Percentiles rank a stretch among this genome's conserved stretches.
These are phyloP conservation scores for Macropodus opercularis DNA, from an alignment of 2,797 vertebrate species.

Conservation along the genomic window DNA sequence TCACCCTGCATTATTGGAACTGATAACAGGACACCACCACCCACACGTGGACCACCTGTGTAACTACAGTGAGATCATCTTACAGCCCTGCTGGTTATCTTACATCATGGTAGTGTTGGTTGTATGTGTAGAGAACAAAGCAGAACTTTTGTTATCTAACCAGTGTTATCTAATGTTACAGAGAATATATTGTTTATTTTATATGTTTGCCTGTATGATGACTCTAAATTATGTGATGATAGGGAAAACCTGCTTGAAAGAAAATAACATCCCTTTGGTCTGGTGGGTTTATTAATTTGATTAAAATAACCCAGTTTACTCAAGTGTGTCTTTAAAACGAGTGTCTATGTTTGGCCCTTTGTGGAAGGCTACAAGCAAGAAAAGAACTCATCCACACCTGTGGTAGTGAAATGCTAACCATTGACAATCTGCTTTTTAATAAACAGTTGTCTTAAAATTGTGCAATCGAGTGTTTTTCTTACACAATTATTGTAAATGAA, in stretches of 20 bases:
- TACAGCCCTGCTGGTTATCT: constrained; percentile 4
- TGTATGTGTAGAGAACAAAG: constrained; percentile 22
- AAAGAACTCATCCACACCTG: constrained; percentile 10
- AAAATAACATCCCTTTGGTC: constrained; percentile 2
- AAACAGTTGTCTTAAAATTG: constrained; percentile 42
- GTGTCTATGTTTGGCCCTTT: constrained; percentile 3
- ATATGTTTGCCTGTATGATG: constrained; percentile 38
- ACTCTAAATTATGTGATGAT: constrained; percentile 5
- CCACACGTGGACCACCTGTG: constrained; percentile 31
- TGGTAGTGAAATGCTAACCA: constrained; percentile 31
- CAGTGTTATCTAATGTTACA: constrained; percentile 42
- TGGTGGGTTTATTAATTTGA: background rate
- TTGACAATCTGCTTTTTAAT: constrained; percentile 53
- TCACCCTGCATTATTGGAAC: background rate
- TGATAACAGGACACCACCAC: background rate
- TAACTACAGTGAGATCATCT: constrained; percentile 21
- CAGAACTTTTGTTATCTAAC: constrained; percentile 26
- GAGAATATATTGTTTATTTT: constrained; percentile 39
- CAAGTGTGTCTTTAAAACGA: constrained; percentile 4
- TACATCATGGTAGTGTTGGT: constrained; percentile 16
- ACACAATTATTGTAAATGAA: background rate
- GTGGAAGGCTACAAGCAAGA: constrained; percentile 7
- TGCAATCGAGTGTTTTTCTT: background rate
- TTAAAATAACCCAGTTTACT: background rate
- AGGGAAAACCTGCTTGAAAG: background rate